Conservation (phyloP, 2,888 invertebrate species). For the Escarpia spicata region DNA sequence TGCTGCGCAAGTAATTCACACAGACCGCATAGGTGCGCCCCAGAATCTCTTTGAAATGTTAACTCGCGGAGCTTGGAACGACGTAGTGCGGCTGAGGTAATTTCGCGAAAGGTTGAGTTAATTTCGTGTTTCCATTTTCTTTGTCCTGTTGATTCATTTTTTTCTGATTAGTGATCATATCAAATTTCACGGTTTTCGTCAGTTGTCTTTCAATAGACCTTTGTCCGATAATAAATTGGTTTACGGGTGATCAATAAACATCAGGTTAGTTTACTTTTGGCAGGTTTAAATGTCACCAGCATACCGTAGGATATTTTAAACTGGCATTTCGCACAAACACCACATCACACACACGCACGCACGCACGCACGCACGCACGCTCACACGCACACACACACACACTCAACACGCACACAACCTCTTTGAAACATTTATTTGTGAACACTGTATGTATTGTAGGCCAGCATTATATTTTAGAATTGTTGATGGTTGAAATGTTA, state of each 20-base stretch:
- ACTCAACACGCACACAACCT: background rate
- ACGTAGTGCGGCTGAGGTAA: background rate
- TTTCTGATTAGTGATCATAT: background rate
- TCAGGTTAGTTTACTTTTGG: background rate
- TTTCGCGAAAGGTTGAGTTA: conserved; percentile 5
- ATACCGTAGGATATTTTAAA: no score
- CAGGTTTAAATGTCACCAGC: no score
- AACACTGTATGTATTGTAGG: no score
- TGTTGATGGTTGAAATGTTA: no score
- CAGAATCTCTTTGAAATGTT: background rate
- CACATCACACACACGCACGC: background rate
- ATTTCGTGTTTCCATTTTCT: background rate
- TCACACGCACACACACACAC: conserved; percentile 19
- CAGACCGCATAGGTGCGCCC: no score
- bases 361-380: conserved; percentile 23
- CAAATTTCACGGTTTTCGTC: background rate
- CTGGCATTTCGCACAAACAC: background rate
- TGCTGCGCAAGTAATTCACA: background rate
- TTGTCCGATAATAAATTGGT: background rate
- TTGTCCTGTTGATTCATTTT: background rate
- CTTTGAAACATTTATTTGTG: no score
- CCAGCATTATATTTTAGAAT: no score
- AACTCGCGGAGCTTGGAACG: background rate
- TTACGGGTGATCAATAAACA: background rate
- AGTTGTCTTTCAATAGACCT: background rate